phyloP scores from a whole-genome alignment of 2,797 vertebrate species.

The Erithacus rubecula region DNA sequence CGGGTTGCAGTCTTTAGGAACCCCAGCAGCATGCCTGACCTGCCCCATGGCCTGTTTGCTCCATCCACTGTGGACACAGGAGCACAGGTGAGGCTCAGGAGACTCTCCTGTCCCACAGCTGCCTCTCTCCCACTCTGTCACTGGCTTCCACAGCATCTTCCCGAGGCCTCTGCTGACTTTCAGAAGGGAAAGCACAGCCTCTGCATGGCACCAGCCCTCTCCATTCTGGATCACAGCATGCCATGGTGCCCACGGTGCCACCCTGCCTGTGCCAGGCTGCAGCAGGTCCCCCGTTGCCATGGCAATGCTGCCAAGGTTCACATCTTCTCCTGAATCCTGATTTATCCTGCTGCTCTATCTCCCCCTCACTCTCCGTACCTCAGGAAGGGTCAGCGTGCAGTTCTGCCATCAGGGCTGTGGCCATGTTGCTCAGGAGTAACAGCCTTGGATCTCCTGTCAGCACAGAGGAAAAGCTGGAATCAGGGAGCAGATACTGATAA shows the following conservation, averaged over 20 bases:
- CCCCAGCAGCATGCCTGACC: not conserved
- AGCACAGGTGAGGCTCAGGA: not conserved
- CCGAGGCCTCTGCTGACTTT: not conserved
- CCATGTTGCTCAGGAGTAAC: not conserved
- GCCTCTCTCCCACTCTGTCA: not conserved
- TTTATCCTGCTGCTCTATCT: not conserved
- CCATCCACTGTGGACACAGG: rapidly evolving
- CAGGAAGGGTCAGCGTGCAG: not conserved
- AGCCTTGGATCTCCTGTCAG: not conserved
- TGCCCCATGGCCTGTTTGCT: not conserved
- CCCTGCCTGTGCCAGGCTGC: not conserved
- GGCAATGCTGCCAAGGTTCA: constrained; percentile 29
- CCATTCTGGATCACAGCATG: rapidly evolving
- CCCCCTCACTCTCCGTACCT: rapidly evolving
- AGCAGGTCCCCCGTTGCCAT: not conserved
- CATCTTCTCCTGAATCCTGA: not conserved
- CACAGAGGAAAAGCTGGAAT: not conserved
- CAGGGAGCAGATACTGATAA: not conserved
- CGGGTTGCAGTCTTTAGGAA: not conserved
- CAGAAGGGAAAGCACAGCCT: not conserved
- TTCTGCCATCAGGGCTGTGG: not conserved
- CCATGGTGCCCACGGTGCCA: not conserved
- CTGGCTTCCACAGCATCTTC: not conserved
- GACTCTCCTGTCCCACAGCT: not conserved
- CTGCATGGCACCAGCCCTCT: not conserved